Percentiles rank a stretch among this genome's conserved stretches.
Evolutionary conservation across 2,113 vertebrate genomes (phyloP).

Genomic region (Halcyon senegalensis): DNA sequence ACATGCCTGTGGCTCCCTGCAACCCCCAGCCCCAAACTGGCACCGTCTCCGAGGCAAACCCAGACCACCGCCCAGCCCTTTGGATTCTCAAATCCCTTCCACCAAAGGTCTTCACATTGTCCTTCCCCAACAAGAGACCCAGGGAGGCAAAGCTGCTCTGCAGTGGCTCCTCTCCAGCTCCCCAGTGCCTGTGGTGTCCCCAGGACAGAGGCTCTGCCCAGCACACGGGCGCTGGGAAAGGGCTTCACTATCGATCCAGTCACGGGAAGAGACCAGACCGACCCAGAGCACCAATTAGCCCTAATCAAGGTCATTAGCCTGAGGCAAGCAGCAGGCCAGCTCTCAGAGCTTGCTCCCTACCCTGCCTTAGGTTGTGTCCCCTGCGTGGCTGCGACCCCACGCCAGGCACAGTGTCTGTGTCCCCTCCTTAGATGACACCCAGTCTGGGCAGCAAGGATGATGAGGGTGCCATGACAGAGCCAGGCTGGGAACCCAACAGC

Average conservation of each 20-base stretch:
- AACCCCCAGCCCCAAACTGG: background rate
- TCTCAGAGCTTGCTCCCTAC: background rate
- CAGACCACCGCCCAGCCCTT: background rate
- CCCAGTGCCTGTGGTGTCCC: background rate
- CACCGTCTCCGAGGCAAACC: fast-evolving
- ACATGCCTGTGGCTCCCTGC: background rate
- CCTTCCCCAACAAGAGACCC: background rate
- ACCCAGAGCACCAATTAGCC: background rate
- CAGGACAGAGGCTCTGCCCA: background rate
- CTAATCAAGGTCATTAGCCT: background rate
- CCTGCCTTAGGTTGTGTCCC: background rate
- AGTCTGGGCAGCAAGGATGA: background rate
- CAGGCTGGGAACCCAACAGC: background rate
- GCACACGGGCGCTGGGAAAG: fast-evolving
- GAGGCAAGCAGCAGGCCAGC: background rate
- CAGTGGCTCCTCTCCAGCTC: fast-evolving
- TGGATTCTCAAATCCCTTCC: background rate
- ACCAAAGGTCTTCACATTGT: fast-evolving
- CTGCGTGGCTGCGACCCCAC: fast-evolving
- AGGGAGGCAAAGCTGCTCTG: fast-evolving
- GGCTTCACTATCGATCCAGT: fast-evolving
- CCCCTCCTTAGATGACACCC: background rate
- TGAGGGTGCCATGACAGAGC: fast-evolving
- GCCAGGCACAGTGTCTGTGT: fast-evolving
- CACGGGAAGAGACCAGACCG: background rate